Evolutionary conservation across 2,797 vertebrate species (phyloP).

Genomic region (Bufotes viridis): DNA sequence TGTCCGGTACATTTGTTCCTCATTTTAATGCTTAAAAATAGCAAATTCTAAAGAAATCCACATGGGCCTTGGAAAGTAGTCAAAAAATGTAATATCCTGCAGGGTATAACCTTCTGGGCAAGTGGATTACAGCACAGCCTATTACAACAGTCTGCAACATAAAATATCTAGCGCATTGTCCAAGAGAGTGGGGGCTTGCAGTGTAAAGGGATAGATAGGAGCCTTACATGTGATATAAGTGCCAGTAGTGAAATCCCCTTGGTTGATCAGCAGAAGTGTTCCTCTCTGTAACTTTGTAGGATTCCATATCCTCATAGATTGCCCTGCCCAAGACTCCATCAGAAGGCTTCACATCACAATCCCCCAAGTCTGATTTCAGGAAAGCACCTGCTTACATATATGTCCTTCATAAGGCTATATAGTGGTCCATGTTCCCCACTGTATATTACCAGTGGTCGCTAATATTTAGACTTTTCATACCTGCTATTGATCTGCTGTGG

Average conservation of each 20-base stretch:
- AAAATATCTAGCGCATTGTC: background rate
- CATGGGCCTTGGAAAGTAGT: no score
- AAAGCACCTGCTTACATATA: background rate
- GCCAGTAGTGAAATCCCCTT: no score
- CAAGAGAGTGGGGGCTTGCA: background rate
- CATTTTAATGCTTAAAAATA: constrained; percentile 3
- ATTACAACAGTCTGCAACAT: background rate
- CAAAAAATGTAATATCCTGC: background rate
- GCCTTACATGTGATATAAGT: background rate
- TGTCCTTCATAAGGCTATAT: background rate
- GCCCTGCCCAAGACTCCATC: background rate
- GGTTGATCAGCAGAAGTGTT: no score
- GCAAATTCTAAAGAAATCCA: background rate
- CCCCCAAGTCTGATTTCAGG: background rate
- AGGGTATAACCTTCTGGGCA: background rate
- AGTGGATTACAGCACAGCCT: background rate
- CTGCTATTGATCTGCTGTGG: background rate
- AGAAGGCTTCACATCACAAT: background rate
- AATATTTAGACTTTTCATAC: background rate
- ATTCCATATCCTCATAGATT: no score
- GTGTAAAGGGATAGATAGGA: background rate
- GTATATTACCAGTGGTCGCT: background rate
- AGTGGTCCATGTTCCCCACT: background rate
- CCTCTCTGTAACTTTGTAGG: no score
- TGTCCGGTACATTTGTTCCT: background rate